A percentile compares a stretch with the other conserved stretches of the same genome.
phyloP scores from a whole-genome alignment of 2,888 invertebrate genomes.

The Euspilapteryx auroguttella region DNA sequence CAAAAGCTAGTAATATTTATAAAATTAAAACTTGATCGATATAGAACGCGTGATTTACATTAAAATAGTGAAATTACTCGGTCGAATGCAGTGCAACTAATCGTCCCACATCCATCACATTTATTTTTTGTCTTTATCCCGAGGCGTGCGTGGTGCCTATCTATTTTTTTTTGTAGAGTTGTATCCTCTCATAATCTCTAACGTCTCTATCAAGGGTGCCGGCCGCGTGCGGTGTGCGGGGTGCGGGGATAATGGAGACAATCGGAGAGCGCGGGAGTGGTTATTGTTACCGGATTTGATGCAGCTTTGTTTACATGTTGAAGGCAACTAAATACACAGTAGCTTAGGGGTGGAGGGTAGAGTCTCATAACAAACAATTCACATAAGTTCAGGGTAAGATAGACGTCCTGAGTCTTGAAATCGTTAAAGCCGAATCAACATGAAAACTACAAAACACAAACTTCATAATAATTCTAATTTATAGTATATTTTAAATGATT shows the following conservation, averaged over 20 bases:
- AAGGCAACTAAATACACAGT: no score
- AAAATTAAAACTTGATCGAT: no score
- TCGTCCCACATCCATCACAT: conserved; percentile 12
- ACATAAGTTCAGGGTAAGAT: no score
- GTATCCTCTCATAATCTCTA: conserved; percentile 12
- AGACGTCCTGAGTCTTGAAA: no score
- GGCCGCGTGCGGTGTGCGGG: no score
- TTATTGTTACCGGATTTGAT: conserved; percentile 7
- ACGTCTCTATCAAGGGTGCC: conserved; percentile 36
- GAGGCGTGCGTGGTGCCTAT: conserved; percentile 10
- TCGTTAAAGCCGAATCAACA: no score
- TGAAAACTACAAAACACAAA: no score
- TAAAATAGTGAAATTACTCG: conserved; percentile 9
- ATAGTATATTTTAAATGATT: no score
- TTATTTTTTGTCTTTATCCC: conserved; percentile 11
- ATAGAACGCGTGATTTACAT: conserved; percentile 7
- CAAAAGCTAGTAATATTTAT: no score
- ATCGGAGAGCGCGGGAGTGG: conserved; percentile 11
- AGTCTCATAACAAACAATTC: no score
- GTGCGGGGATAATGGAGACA: conserved; percentile 29
- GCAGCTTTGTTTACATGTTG: conserved; percentile 3
- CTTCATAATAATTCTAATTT: no score
- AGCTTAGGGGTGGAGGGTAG: conserved; percentile 1
- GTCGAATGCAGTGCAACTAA: conserved; percentile 9
- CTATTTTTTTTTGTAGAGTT: conserved; percentile 12